These are phyloP conservation scores for Montipora foliosa DNA, from an alignment of 64 coral and sea anemone species.

Conservation along the genomic window DNA sequence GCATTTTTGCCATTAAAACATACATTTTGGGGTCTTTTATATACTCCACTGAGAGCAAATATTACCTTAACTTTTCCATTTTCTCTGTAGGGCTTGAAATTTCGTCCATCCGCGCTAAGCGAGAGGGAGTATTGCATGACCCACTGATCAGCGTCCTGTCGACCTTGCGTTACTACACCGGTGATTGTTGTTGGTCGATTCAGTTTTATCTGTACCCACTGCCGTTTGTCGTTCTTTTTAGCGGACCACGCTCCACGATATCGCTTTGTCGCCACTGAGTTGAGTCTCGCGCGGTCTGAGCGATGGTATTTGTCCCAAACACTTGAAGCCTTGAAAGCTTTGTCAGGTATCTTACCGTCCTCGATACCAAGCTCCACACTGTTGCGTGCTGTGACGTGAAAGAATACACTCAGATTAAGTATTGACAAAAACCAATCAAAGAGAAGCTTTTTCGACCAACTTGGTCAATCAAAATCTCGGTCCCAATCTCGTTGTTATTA, in stretches of 20 bases:
- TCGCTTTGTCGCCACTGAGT: conserved; percentile 15
- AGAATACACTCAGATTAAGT: too few relatives aligned
- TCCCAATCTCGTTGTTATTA: too few relatives aligned
- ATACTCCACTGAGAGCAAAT: background rate
- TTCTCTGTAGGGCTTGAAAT: conserved; percentile 19
- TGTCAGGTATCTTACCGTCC: conserved; percentile 27
- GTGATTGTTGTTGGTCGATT: conserved; percentile 26
- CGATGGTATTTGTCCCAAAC: conserved; percentile 39
- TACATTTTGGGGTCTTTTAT: too few relatives aligned
- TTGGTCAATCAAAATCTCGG: too few relatives aligned
- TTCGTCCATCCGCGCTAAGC: background rate
- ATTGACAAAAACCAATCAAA: background rate
- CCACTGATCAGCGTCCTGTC: conserved; percentile 19
- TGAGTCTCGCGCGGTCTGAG: background rate
- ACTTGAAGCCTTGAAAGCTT: conserved; percentile 25
- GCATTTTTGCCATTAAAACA: too few relatives aligned
- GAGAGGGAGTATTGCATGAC: conserved; percentile 15
- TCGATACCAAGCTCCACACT: conserved; percentile 28
- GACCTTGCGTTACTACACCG: conserved; percentile 22
- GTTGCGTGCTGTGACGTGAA: background rate
- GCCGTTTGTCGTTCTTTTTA: conserved; percentile 20
- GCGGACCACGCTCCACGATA: conserved; percentile 40
- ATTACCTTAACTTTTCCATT: conserved; percentile 31
- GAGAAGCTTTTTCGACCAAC: too few relatives aligned
- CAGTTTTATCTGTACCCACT: conserved; percentile 30